Percentiles rank a stretch among this genome's conserved stretches.
These are phyloP conservation scores for Achatina immaculata DNA, from an alignment of 1,140 invertebrate species.

Conservation along the genomic window DNA sequence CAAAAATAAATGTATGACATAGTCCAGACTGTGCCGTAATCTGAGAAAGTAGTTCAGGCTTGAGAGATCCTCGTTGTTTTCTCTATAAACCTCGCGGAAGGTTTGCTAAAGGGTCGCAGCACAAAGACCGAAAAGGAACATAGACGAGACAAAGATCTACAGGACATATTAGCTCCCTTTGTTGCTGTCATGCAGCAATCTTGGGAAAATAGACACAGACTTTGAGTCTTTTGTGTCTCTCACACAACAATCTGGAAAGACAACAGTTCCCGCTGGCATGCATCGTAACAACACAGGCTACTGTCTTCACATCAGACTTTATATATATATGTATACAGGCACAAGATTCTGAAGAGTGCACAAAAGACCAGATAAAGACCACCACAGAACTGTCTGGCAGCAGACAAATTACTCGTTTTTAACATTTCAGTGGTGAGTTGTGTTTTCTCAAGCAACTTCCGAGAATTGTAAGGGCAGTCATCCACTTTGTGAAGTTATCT, in stretches of 20 bases:
- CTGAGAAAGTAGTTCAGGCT: not conserved
- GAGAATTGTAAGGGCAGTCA: too few species aligned
- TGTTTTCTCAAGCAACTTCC: too few species aligned
- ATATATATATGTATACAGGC: not conserved
- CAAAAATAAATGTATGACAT: not conserved
- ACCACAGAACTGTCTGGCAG: not conserved
- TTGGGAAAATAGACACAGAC: not conserved
- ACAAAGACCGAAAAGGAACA: not conserved
- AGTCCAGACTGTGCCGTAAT: not conserved
- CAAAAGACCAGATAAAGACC: conserved; percentile 1
- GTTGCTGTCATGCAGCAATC: conserved; percentile 7
- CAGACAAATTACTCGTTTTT: not conserved
- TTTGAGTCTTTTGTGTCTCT: not conserved
- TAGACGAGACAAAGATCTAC: conserved; percentile 3
- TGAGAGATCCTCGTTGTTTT: not conserved
- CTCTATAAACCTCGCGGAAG: not conserved
- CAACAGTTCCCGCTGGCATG: not conserved
- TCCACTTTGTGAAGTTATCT: too few species aligned
- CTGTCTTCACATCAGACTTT: not conserved
- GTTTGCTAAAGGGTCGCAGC: not conserved
- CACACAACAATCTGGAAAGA: conserved; percentile 12
- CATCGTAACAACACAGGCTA: not conserved
- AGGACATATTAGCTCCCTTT: not conserved
- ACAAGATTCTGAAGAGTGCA: not conserved
- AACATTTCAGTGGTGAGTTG: too few species aligned